Conservation (phyloP, 1,140 invertebrate genomes). For the Sinella curviseta region DNA sequence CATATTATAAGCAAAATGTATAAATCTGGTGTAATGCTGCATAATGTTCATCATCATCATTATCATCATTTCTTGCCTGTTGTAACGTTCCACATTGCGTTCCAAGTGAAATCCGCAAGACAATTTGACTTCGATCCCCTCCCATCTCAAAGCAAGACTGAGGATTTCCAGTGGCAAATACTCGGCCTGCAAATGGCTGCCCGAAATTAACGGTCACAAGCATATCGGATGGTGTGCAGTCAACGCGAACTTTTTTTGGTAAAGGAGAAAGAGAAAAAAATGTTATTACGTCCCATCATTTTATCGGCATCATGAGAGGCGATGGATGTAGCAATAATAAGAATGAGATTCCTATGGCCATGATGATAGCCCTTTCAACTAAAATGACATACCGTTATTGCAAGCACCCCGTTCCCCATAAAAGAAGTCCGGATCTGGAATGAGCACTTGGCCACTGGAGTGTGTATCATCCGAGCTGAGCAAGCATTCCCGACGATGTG, state of each 20-base stretch:
- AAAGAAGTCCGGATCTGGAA: constrained; percentile 55
- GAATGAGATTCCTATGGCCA: too few relatives aligned
- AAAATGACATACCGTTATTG: constrained; percentile 56
- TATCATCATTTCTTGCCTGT: constrained; percentile 51
- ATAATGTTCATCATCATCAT: too few relatives aligned
- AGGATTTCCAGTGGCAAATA: constrained; percentile 61
- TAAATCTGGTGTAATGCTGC: too few relatives aligned
- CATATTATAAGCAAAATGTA: neutral
- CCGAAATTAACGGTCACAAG: constrained; percentile 59
- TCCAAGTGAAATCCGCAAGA: constrained; percentile 58
- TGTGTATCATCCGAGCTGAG: constrained; percentile 58
- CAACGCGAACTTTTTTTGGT: constrained; percentile 61
- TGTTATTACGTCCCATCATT: too few relatives aligned
- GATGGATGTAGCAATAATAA: too few relatives aligned
- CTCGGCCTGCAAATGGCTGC: constrained; percentile 58
- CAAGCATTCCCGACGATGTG: constrained; percentile 56
- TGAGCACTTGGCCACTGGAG: constrained; percentile 52
- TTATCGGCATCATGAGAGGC: too few relatives aligned
- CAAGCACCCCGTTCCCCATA: constrained; percentile 59
- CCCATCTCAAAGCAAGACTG: constrained; percentile 60
- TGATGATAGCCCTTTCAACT: too few relatives aligned
- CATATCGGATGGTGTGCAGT: constrained; percentile 61
- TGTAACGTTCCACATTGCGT: constrained; percentile 58
- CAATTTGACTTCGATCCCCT: constrained; percentile 56
- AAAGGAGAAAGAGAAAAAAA: constrained; percentile 33